These are phyloP conservation scores for Drepana arcuata DNA, from an alignment of 1,140 invertebrate species.

Conservation along the genomic window DNA sequence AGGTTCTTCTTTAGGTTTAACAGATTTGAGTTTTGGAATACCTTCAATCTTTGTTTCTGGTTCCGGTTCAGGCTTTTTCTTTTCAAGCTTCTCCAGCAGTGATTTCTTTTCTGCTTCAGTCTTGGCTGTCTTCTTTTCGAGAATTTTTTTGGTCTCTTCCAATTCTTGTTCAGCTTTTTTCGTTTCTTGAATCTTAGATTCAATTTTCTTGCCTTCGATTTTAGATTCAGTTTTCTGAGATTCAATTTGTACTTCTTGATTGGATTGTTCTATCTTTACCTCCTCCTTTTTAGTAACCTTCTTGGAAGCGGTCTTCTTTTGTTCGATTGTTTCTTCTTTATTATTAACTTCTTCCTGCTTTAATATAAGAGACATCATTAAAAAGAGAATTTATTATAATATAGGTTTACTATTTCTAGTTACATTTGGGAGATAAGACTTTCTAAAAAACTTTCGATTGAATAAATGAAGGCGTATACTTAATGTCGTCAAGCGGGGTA, in stretches of 20 bases:
- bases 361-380: no score
- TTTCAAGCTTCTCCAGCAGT: slow-evolving; percentile 66
- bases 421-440: no score
- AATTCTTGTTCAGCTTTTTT: slow-evolving; percentile 66
- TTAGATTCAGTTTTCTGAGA: slow-evolving; percentile 58
- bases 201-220: slow-evolving; percentile 30
- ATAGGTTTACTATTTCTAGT: no score
- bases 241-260: slow-evolving; percentile 56
- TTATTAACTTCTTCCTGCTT: slow-evolving; percentile 49
- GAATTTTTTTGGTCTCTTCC: slow-evolving; percentile 61
- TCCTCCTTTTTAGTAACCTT: slow-evolving; percentile 62
- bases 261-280: slow-evolving; percentile 49
- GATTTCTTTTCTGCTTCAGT: slow-evolving; percentile 70
- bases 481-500: no score
- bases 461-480: no score
- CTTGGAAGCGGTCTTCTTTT: slow-evolving; percentile 59
- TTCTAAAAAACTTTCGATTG: no score
- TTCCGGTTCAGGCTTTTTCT: slow-evolving; percentile 62
- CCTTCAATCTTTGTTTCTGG: slow-evolving; percentile 67
- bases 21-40: slow-evolving; percentile 71
- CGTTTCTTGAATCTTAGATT: slow-evolving; percentile 37
- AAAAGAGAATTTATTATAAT: no score
- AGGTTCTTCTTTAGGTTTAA: slow-evolving; percentile 70
- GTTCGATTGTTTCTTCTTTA: slow-evolving; percentile 33
- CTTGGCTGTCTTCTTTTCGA: slow-evolving; percentile 70